phyloP scores from a whole-genome alignment of 1,140 invertebrate species.

The Pentalonia nigronervosa region DNA sequence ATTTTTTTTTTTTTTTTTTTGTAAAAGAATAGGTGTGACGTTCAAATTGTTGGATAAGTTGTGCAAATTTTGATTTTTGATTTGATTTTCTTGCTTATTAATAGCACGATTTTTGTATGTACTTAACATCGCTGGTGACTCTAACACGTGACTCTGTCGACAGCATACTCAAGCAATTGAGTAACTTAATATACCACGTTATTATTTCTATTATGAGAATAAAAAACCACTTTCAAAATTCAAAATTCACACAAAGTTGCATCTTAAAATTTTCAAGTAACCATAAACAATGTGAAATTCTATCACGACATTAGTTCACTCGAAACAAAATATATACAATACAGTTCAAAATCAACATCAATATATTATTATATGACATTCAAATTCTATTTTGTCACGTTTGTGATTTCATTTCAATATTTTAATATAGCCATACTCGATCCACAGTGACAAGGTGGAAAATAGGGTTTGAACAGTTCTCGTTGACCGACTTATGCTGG shows the following conservation, averaged over 20 bases:
- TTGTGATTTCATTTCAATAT: not conserved
- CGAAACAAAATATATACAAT: not conserved
- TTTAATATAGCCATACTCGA: not conserved
- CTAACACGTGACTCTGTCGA: not conserved
- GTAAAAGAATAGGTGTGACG: not conserved
- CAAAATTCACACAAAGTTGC: not conserved
- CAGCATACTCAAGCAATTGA: too few species aligned
- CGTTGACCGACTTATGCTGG: not conserved
- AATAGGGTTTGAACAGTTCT: not conserved
- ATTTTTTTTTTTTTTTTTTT: not conserved
- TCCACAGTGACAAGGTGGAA: not conserved
- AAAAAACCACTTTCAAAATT: not conserved
- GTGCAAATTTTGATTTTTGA: not conserved
- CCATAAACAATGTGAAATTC: not conserved
- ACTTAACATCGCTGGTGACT: not conserved
- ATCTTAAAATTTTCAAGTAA: not conserved
- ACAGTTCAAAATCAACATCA: not conserved
- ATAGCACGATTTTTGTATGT: not conserved
- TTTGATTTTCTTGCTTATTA: not conserved
- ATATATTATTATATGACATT: not conserved
- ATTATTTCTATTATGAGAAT: not conserved
- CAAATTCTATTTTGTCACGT: not conserved
- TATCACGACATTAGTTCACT: not conserved
- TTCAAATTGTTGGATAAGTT: not conserved
- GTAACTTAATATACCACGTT: too few species aligned